Base-by-base conservation (phyloP, 2,888 invertebrate genomes). In the Adelphocoris suturalis region DNA sequence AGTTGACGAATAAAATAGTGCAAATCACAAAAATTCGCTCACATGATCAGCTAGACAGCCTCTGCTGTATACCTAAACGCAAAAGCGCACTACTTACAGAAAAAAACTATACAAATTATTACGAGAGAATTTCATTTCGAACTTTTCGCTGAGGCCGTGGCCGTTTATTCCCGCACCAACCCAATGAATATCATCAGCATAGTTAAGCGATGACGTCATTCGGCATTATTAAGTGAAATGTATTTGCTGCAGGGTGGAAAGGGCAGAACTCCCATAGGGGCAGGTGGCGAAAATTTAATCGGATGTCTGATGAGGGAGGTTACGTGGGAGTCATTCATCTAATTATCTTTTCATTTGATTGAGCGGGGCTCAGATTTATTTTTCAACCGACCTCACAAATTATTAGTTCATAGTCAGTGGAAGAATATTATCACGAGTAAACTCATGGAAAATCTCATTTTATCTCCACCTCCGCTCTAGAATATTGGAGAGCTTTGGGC, bases 271-370 rank as follows among this genome's bases (percentile, higher is more conserved):
- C 37, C 37, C 37, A 7, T 2, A 2, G 37, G 37, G 37, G 37
- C 37, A 52, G 52, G 52, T 16, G 16, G 52, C 16, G 52, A 52
- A 52, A 52, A 52, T 52, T 12, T 11, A 52, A 52, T 52, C 16
- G 52, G 52, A 37, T 37, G 37, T 7, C 37, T 37, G 37, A 37
- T 7, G 37, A 37, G 37, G 37, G 37, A 37, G 61, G 61, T 19
- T n/a, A 61, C 19, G n/a, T 1, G 3, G 19, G 61, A 16, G 61
- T 9, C 16, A 61, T 61, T 61, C 19, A 61, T 61, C 19, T n/a
- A 61, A 61, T 61, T n/a, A 61, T 19, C 14, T 52, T 52, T 52
- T 52, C n/a, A 61, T 61, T 61, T 61, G 61, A 61, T 61, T 61
- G 19, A 19, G 61, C 61, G 61, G 61, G 19, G 19, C 9, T 9